Conservation (phyloP, 2,888 invertebrate species). For the Desoria tigrina region DNA sequence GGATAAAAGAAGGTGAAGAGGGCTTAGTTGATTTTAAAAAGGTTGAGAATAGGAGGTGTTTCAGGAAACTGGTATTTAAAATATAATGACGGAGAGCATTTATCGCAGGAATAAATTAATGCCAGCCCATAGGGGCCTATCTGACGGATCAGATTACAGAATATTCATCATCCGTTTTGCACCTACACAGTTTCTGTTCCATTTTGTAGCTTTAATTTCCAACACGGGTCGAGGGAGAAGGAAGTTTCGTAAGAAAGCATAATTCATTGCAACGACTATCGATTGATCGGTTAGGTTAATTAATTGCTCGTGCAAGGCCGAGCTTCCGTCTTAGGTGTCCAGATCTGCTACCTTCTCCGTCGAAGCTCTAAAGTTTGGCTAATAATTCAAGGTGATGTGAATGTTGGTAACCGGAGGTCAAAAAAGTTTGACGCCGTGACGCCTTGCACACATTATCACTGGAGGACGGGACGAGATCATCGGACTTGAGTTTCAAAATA, state of each 20-base stretch:
- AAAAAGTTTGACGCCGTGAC: too few relatives aligned
- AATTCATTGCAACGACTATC: too few relatives aligned
- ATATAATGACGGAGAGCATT: not conserved
- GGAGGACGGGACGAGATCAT: too few relatives aligned
- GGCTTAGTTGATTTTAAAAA: not conserved
- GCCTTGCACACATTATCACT: too few relatives aligned
- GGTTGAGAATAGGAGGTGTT: constrained; percentile 6
- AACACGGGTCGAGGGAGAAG: too few relatives aligned
- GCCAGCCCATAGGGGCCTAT: constrained; percentile 15
- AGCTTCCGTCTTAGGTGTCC: constrained; percentile 22
- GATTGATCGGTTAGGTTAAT: not conserved
- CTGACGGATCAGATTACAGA: constrained; percentile 23
- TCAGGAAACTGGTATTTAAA: constrained; percentile 15
- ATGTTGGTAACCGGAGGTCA: too few relatives aligned
- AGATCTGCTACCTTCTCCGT: not conserved
- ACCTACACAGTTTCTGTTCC: constrained; percentile 16
- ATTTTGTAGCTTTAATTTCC: constrained; percentile 1
- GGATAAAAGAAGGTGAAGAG: not conserved
- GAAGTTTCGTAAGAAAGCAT: not conserved
- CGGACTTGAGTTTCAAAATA: too few relatives aligned
- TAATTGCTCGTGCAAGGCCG: constrained; percentile 8
- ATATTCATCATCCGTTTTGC: constrained; percentile 21
- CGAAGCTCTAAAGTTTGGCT: not conserved
- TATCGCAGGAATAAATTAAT: constrained; percentile 5
- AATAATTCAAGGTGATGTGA: too few relatives aligned